phyloP scores from a whole-genome alignment of 2,113 vertebrate species.

The Parotia lawesii region DNA sequence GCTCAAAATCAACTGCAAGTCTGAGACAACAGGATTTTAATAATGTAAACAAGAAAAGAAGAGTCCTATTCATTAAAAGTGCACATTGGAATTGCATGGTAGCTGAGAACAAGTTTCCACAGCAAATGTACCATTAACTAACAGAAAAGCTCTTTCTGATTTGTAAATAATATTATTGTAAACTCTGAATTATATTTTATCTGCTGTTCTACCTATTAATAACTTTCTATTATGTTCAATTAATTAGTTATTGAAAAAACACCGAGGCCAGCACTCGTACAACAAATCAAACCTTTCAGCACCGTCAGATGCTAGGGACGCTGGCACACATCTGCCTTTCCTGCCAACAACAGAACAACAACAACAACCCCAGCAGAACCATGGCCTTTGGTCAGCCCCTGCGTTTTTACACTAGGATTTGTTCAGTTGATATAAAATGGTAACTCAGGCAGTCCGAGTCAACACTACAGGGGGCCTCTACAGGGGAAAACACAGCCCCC shows the following conservation, averaged over 20 bases:
- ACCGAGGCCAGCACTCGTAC: rapidly evolving
- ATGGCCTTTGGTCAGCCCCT: not conserved
- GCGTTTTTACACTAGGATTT: not conserved
- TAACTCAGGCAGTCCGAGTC: not conserved
- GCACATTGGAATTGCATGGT: not conserved
- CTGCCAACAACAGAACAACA: not conserved
- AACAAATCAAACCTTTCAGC: not conserved
- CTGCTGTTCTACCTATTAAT: not conserved
- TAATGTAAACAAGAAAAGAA: not conserved
- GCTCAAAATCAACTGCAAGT: not conserved
- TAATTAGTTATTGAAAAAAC: not conserved
- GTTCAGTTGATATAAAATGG: not conserved
- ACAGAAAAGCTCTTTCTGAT: not conserved
- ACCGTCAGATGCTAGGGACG: not conserved
- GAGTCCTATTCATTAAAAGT: not conserved
- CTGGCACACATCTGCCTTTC: not conserved
- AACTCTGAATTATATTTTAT: not conserved
- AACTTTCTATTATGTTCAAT: not conserved
- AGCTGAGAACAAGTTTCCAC: not conserved
- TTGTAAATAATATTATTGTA: not conserved
- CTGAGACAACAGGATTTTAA: not conserved
- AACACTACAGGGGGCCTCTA: not conserved
- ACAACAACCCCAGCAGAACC: not conserved
- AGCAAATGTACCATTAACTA: not conserved
- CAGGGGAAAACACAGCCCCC: not conserved